Conservation (phyloP, 2,888 invertebrate species). For the Agrotis clavis region DNA sequence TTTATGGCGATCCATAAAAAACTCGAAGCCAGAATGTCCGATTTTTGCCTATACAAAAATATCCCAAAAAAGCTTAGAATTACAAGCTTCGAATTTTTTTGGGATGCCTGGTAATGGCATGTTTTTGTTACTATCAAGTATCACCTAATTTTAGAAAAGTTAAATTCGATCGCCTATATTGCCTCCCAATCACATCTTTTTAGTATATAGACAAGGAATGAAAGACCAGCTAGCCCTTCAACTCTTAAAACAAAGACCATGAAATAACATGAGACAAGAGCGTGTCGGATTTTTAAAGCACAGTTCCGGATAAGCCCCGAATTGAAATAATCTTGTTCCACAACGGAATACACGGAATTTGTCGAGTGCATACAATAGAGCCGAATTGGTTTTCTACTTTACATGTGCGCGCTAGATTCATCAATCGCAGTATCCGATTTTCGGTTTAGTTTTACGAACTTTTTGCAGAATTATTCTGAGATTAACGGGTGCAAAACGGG, state of each 20-base stretch:
- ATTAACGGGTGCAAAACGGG: neutral
- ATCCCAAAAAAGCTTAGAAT: too few species aligned
- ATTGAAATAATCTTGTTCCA: conserved; percentile 12
- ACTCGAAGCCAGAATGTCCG: too few species aligned
- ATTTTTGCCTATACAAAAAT: too few species aligned
- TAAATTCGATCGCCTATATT: neutral
- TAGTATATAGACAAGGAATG: neutral
- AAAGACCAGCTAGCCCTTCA: neutral
- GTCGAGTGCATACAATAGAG: conserved; percentile 18
- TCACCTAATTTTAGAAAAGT: too few species aligned
- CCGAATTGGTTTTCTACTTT: conserved; percentile 13
- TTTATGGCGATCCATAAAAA: too few species aligned
- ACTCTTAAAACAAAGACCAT: neutral
- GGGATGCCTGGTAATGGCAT: neutral
- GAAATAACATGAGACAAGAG: conserved; percentile 5
- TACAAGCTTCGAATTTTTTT: neutral
- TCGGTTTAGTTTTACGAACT: neutral
- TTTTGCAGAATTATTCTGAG: neutral
- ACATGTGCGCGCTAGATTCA: conserved; percentile 3
- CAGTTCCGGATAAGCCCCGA: conserved; percentile 17
- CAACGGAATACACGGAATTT: neutral
- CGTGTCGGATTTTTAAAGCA: conserved; percentile 4
- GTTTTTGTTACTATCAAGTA: neutral
- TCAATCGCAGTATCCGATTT: neutral
- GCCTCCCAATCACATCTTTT: neutral